Percentiles rank a stretch among this genome's conserved stretches.
These are phyloP conservation scores for Ramphastos sulfuratus DNA, from an alignment of 2,113 vertebrate genomes.

Conservation along the genomic window DNA sequence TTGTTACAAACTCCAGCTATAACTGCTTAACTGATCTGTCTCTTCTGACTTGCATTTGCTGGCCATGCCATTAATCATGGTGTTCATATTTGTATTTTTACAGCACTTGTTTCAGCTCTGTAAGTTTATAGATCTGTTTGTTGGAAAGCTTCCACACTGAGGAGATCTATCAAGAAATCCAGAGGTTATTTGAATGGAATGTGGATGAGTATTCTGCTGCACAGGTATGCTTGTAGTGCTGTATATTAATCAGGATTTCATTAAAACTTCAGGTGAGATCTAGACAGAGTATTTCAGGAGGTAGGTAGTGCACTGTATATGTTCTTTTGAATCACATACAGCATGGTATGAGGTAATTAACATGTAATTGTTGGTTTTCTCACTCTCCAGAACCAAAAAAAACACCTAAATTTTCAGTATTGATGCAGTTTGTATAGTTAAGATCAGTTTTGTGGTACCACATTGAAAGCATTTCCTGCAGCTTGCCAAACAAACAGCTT, in stretches of 20 bases:
- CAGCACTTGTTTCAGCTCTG: background rate
- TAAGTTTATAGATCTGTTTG: background rate
- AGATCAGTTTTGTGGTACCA: background rate
- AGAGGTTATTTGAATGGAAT: background rate
- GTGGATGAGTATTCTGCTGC: background rate
- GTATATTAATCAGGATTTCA: slow-evolving; percentile 18
- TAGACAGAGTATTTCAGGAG: background rate
- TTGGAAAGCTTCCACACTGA: background rate
- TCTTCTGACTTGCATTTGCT: background rate
- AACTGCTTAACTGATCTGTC: slow-evolving; percentile 8
- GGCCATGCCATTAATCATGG: background rate
- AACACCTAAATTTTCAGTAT: background rate
- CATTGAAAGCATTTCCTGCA: background rate
- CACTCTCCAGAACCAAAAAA: background rate
- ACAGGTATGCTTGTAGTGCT: background rate
- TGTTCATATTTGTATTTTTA: background rate
- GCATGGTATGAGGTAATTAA: background rate
- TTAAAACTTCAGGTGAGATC: background rate
- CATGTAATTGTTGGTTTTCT: slow-evolving; percentile 35
- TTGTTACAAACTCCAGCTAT: background rate
- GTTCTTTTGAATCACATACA: background rate
- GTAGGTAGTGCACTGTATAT: background rate
- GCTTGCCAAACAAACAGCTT: background rate
- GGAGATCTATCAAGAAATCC: background rate
- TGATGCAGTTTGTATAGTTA: background rate